Evolutionary conservation across 2,113 vertebrate species (phyloP).

Genomic region (Numenius arquata): DNA sequence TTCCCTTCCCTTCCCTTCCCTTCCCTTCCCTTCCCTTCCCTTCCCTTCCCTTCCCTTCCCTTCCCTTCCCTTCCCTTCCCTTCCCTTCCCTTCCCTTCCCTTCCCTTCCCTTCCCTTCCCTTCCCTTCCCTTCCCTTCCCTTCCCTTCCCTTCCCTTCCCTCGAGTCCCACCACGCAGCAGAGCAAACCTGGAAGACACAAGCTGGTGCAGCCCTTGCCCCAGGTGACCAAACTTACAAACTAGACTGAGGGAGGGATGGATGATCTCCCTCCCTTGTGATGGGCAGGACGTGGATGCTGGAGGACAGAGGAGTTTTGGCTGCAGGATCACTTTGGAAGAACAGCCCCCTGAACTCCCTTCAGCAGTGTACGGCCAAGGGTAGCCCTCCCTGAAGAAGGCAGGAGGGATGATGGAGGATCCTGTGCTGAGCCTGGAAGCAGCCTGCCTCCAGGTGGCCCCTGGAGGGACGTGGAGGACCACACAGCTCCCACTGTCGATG

Average conservation of each 20-base stretch:
- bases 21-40: not conserved
- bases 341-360: not conserved
- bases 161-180: not conserved
- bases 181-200: not conserved
- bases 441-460: not conserved
- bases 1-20: not conserved
- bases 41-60: not conserved
- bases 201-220: not conserved
- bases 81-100: not conserved
- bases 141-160: not conserved
- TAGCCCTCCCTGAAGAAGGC: not conserved
- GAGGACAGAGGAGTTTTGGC: not conserved
- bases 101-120: not conserved
- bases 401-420: not conserved
- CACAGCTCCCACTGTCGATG: not conserved
- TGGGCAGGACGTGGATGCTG: not conserved
- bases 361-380: rapidly evolving
- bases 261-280: not conserved
- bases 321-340: not conserved
- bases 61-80: not conserved
- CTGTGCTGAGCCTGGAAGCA: not conserved
- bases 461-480: not conserved
- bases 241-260: rapidly evolving
- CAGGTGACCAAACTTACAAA: not conserved
- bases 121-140: not conserved